Percentiles rank a stretch among this genome's conserved stretches.
phyloP scores from a whole-genome alignment of 2,888 invertebrate species.

The Athalia rosae region DNA sequence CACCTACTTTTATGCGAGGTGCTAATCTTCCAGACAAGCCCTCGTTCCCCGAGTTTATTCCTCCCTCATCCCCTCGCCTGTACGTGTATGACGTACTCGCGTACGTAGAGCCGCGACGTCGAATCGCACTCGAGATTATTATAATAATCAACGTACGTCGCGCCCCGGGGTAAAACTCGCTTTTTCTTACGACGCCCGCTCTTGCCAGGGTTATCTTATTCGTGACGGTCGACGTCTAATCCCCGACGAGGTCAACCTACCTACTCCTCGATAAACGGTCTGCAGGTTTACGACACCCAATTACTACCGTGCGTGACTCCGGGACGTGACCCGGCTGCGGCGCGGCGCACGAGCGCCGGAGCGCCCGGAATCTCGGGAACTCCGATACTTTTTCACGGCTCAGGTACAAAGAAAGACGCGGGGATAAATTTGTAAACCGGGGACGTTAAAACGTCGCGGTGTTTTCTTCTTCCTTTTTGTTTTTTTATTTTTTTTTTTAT shows the following conservation, averaged over 20 bases:
- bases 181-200: background rate
- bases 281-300: slow-evolving; percentile 36
- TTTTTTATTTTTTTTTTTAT: background rate
- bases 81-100: slow-evolving; percentile 52
- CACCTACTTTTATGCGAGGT: slow-evolving; percentile 72
- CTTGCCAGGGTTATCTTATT: background rate
- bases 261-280: slow-evolving; percentile 31
- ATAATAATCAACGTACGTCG: slow-evolving; percentile 58
- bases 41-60: slow-evolving; percentile 39
- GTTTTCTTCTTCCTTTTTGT: background rate
- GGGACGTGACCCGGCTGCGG: background rate
- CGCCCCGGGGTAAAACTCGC: background rate
- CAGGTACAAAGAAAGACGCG: too few relatives aligned
- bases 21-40: slow-evolving; percentile 72
- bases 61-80: slow-evolving; percentile 50
- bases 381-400: too few relatives aligned
- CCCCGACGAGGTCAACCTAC: slow-evolving; percentile 27
- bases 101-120: background rate
- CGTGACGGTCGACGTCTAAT: slow-evolving; percentile 6
- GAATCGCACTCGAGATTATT: slow-evolving; percentile 68
- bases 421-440: too few relatives aligned
- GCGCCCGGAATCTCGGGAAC: too few relatives aligned
- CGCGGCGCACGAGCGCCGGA: too few relatives aligned
- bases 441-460: too few relatives aligned
- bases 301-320: slow-evolving; percentile 36